Evolutionary conservation across 2,888 invertebrate genomes (phyloP).

Genomic region (Spicauda simplicius): DNA sequence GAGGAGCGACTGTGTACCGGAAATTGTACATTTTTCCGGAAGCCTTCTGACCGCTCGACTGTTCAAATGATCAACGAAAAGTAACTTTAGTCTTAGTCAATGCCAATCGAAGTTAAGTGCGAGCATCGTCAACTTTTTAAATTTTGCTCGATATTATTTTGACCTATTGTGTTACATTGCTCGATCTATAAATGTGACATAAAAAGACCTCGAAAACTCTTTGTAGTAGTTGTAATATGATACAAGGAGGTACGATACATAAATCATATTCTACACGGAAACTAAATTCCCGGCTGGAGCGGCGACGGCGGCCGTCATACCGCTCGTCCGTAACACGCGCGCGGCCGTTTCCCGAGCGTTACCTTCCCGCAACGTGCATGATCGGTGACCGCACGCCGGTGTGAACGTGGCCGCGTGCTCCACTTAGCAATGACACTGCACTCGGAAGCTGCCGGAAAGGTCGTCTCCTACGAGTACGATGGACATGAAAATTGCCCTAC

Average conservation of each 20-base stretch:
- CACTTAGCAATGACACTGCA: slow-evolving; percentile 2
- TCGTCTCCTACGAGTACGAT: too few relatives aligned
- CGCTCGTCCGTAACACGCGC: not conserved
- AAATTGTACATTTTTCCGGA: not conserved
- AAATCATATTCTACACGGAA: not conserved
- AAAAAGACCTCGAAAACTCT: not conserved
- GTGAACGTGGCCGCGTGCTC: slow-evolving; percentile 3
- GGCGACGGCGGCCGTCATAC: not conserved
- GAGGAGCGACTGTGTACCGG: not conserved
- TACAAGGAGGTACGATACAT: not conserved
- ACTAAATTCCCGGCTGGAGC: not conserved
- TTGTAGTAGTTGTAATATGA: not conserved
- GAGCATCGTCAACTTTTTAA: not conserved
- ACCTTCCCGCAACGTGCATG: not conserved
- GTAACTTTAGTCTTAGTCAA: not conserved
- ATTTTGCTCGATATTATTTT: too few relatives aligned
- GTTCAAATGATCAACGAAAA: not conserved
- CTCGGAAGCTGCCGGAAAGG: too few relatives aligned
- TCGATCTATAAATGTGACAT: not conserved
- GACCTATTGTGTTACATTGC: too few relatives aligned
- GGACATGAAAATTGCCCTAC: not conserved
- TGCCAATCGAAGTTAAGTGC: not conserved
- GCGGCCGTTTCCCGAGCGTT: not conserved
- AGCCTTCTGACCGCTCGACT: not conserved
- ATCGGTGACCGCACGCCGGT: not conserved